These are phyloP conservation scores for Drosophila conformis DNA, from an alignment of 2,888 invertebrate species.

Conservation along the genomic window DNA sequence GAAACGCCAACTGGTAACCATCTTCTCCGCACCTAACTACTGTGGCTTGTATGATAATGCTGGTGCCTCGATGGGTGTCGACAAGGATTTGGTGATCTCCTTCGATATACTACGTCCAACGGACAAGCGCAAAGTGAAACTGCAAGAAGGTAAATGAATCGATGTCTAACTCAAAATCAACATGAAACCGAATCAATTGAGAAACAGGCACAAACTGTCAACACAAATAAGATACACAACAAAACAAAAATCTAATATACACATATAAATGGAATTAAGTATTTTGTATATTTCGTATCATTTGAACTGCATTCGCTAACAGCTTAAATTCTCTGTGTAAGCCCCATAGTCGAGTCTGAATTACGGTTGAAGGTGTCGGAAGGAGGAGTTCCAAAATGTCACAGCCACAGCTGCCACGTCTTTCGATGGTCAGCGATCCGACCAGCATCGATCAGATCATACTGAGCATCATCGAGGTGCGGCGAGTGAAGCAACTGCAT, in stretches of 20 bases:
- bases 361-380: conserved; percentile 4
- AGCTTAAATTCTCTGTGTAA: conserved; percentile 36
- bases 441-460: conserved; percentile 53
- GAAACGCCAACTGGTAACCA: conserved; percentile 97
- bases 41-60: conserved; percentile 99
- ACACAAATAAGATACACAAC: conserved; percentile 1
- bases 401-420: conserved; percentile 7
- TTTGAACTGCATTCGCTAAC: conserved; percentile 2
- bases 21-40: conserved; percentile 99
- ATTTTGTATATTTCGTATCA: conserved; percentile 23
- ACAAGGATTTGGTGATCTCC: conserved; percentile 98
- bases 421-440: conserved; percentile 13
- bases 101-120: conserved; percentile 85
- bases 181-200: neutral
- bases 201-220: conserved; percentile 38
- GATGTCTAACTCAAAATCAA: neutral
- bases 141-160: neutral
- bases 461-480: conserved; percentile 45
- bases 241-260: neutral
- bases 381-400: neutral
- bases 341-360: conserved; percentile 7
- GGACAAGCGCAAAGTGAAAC: neutral
- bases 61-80: conserved; percentile 99
- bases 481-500: conserved; percentile 45
- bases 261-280: conserved; percentile 9